Percentiles rank a stretch among this genome's conserved stretches.
These are phyloP conservation scores for Mamestra brassicae DNA, from an alignment of 2,888 invertebrate genomes.

Conservation along the genomic window DNA sequence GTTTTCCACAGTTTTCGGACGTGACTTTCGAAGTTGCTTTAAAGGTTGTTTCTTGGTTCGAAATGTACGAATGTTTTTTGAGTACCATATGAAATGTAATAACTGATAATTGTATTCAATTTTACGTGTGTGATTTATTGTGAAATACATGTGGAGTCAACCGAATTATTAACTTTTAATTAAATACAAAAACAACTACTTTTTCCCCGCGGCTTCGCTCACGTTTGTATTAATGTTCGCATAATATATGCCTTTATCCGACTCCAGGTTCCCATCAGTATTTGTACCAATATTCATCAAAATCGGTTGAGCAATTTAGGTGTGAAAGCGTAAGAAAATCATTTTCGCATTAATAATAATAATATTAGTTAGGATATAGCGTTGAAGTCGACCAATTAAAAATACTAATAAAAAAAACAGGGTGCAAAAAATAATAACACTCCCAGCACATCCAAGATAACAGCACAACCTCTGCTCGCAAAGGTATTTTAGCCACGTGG, in stretches of 20 bases:
- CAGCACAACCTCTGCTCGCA: constrained; percentile 76
- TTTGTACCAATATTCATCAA: no score
- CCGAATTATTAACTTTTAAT: neutral
- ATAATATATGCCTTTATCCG: neutral
- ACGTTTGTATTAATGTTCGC: no score
- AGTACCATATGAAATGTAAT: no score
- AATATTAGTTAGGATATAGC: neutral
- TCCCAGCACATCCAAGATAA: constrained; percentile 67
- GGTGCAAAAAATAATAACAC: constrained; percentile 71
- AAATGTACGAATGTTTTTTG: neutral
- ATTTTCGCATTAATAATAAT: no score
- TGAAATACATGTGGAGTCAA: neutral
- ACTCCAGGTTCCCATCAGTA: no score
- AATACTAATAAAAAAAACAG: neutral
- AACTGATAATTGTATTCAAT: no score
- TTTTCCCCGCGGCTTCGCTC: no score
- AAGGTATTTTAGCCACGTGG: constrained; percentile 81
- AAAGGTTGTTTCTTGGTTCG: neutral
- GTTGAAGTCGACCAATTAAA: neutral
- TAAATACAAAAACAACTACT: neutral
- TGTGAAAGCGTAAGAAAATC: no score
- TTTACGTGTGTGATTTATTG: neutral
- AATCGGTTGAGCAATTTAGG: no score
- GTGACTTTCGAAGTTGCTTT: neutral
- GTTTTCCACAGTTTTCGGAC: neutral